These are phyloP conservation scores for Scortum barcoo DNA, from an alignment of 2,113 vertebrate genomes.

Conservation along the genomic window DNA sequence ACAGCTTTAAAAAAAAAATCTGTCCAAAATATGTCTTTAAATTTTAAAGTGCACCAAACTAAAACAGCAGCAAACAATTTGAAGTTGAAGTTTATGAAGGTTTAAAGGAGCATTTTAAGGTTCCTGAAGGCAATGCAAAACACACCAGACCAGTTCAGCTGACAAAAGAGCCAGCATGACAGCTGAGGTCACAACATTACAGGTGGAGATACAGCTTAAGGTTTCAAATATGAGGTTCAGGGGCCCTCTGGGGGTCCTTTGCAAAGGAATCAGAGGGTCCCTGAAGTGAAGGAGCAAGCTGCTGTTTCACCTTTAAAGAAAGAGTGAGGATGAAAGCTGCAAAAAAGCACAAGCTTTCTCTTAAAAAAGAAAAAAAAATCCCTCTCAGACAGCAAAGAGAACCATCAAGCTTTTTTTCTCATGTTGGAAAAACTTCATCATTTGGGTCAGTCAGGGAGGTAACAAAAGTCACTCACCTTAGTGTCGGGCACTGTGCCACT, in stretches of 20 bases:
- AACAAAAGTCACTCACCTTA: slow-evolving; percentile 45
- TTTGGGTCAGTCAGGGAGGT: no score
- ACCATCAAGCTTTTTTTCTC: not conserved
- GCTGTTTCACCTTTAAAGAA: not conserved
- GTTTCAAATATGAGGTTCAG: not conserved
- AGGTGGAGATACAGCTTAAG: not conserved
- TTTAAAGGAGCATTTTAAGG: not conserved
- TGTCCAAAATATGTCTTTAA: not conserved
- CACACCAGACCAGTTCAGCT: not conserved
- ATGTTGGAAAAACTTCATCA: not conserved
- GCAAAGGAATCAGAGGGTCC: not conserved
- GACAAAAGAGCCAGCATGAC: not conserved
- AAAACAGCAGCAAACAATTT: not conserved
- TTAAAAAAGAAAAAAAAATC: no score
- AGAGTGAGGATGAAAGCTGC: not conserved
- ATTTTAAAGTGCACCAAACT: not conserved
- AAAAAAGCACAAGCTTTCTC: no score
- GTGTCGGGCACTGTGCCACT: not conserved
- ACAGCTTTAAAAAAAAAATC: not conserved
- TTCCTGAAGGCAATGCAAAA: not conserved
- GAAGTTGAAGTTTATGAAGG: not conserved
- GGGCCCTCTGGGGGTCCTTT: not conserved
- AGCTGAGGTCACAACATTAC: not conserved
- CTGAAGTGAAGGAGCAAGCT: not conserved
- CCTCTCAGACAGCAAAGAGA: not conserved